Conservation (phyloP, 2,113 vertebrate genomes). For the Pan paniscus region DNA sequence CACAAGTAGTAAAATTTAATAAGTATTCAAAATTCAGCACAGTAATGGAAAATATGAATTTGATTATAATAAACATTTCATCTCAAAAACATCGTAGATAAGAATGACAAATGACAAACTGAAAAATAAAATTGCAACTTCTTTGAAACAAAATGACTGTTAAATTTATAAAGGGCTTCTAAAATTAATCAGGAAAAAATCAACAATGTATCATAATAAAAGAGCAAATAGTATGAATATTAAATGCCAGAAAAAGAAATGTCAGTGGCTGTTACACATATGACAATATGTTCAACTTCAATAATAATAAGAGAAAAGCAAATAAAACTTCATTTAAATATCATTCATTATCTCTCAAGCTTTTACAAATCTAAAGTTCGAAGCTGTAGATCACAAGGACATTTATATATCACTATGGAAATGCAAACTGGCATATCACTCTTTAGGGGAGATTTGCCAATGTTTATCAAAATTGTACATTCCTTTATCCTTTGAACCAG, state of each 20-base stretch:
- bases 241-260: background rate
- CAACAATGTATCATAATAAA: background rate
- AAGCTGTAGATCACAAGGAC: background rate
- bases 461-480: background rate
- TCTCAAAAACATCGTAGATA: background rate
- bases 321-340: background rate
- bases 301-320: background rate
- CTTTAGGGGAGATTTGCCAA: background rate
- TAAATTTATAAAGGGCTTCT: background rate
- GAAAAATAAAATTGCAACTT: background rate
- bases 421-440: background rate
- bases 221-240: background rate
- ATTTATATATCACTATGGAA: background rate
- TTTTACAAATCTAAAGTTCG: background rate
- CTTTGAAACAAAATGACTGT: background rate
- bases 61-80: background rate
- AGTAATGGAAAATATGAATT: background rate
- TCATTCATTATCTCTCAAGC: background rate
- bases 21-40: background rate
- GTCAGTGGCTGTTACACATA: background rate
- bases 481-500: background rate
- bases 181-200: background rate
- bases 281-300: background rate
- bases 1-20: background rate
- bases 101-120: background rate